Conservation (phyloP, 2,113 vertebrate species). For the Amblyopsis rosae region DNA sequence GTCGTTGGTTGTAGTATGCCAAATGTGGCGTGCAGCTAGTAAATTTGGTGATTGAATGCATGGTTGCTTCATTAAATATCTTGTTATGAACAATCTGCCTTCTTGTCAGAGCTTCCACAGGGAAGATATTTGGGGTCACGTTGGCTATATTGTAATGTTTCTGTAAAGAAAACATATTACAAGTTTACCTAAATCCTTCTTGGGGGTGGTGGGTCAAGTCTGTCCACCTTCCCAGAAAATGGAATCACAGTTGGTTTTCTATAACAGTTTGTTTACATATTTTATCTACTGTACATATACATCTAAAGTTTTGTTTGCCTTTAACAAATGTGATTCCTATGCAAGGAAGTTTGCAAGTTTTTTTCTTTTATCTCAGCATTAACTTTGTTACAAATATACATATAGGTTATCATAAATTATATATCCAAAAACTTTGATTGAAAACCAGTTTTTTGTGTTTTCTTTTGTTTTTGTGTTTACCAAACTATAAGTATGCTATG, state of each 20-base stretch:
- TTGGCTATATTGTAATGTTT: slow-evolving; percentile 54
- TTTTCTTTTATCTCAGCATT: slow-evolving; percentile 29
- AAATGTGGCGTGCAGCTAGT: too few species aligned
- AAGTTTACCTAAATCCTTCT: slow-evolving; percentile 46
- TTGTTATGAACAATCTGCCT: slow-evolving; percentile 8
- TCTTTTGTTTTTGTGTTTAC: slow-evolving; percentile 15
- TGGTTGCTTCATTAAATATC: not conserved
- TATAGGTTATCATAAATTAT: slow-evolving; percentile 10
- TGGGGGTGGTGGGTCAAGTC: slow-evolving; percentile 1
- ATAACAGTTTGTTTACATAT: slow-evolving; percentile 37
- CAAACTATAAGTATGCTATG: not conserved
- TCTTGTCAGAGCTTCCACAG: slow-evolving; percentile 76
- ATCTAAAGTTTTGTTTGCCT: slow-evolving; percentile 51
- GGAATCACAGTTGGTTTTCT: slow-evolving; percentile 54
- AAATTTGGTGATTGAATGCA: not conserved
- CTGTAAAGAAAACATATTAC: slow-evolving; percentile 50
- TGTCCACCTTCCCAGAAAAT: slow-evolving; percentile 6
- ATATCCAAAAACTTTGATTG: slow-evolving; percentile 31
- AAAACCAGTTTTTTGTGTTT: slow-evolving; percentile 26
- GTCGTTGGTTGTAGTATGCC: too few species aligned
- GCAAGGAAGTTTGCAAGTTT: slow-evolving; percentile 63
- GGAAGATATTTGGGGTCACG: slow-evolving; percentile 52
- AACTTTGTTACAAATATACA: slow-evolving; percentile 36
- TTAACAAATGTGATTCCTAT: slow-evolving; percentile 74
- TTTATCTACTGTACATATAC: slow-evolving; percentile 27